Conservation (phyloP, 2,797 vertebrate genomes). For the Nasua narica region DNA sequence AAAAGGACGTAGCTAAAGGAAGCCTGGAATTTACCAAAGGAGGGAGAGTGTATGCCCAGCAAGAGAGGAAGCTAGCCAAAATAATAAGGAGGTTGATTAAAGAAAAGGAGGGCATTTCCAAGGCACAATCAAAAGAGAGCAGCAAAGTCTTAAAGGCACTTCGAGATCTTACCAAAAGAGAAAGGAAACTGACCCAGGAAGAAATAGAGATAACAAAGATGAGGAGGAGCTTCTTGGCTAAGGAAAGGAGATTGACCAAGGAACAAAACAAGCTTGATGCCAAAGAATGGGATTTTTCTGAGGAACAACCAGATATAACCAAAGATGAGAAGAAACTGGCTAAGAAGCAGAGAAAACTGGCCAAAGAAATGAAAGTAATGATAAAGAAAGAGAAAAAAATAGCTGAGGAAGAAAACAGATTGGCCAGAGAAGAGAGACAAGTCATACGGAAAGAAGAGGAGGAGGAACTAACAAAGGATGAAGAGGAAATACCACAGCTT, state of each 20-base stretch:
- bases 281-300: conserved; percentile 7
- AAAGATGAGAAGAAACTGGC: conserved; percentile 44
- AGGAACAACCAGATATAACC: conserved; percentile 36
- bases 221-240: background rate
- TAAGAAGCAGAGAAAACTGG: conserved; percentile 50
- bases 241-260: background rate
- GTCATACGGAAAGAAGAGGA: background rate
- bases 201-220: conserved; percentile 38
- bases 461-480: background rate
- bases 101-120: background rate
- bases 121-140: background rate
- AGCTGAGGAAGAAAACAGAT: conserved; percentile 1
- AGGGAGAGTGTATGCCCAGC: conserved; percentile 35
- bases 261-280: conserved; percentile 24
- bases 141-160: conserved; percentile 17
- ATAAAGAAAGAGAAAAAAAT: conserved; percentile 38
- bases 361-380: conserved; percentile 23
- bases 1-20: conserved; percentile 20
- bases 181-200: conserved; percentile 23
- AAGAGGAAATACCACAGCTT: background rate
- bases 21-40: conserved; percentile 14
- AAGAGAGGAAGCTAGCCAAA: conserved; percentile 54
- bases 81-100: background rate
- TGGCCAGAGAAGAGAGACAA: background rate
- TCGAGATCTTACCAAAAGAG: background rate